Conservation (phyloP, 2,113 vertebrate species). For the Anhinga rufa region DNA sequence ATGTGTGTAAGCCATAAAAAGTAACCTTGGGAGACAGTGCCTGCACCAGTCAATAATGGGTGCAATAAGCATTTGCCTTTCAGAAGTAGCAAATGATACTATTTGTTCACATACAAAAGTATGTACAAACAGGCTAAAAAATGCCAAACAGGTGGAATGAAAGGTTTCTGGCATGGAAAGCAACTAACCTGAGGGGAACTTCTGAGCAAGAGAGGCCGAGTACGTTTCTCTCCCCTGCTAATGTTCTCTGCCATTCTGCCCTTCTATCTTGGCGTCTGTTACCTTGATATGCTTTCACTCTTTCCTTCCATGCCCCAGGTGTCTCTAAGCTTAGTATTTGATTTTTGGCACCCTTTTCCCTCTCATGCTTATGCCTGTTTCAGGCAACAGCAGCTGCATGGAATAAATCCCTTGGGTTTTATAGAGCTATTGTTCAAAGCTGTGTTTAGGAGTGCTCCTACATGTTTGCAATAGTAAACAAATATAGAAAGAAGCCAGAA, state of each 20-base stretch:
- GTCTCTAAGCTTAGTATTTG: neutral
- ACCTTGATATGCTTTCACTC: neutral
- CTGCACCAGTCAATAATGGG: neutral
- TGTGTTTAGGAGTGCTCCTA: neutral
- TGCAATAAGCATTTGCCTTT: neutral
- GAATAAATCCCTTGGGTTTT: neutral
- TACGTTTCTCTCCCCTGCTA: neutral
- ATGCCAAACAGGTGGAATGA: neutral
- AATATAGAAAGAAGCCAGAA: neutral
- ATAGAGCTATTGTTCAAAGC: neutral
- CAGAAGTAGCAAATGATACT: neutral
- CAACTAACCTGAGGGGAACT: neutral
- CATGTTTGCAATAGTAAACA: neutral
- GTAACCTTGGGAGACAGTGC: neutral
- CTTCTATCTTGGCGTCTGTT: neutral
- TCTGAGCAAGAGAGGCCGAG: neutral
- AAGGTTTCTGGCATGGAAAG: neutral
- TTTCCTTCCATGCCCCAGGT: neutral
- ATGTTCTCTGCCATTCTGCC: neutral
- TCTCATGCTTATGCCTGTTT: neutral
- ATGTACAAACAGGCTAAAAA: neutral
- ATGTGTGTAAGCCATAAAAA: neutral
- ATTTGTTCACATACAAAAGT: neutral
- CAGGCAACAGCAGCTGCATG: neutral
- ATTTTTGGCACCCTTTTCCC: neutral